Percentiles rank a stretch among this genome's conserved stretches.
These are phyloP conservation scores for Nilaparvata lugens DNA, from an alignment of 1,140 invertebrate species.

Conservation along the genomic window DNA sequence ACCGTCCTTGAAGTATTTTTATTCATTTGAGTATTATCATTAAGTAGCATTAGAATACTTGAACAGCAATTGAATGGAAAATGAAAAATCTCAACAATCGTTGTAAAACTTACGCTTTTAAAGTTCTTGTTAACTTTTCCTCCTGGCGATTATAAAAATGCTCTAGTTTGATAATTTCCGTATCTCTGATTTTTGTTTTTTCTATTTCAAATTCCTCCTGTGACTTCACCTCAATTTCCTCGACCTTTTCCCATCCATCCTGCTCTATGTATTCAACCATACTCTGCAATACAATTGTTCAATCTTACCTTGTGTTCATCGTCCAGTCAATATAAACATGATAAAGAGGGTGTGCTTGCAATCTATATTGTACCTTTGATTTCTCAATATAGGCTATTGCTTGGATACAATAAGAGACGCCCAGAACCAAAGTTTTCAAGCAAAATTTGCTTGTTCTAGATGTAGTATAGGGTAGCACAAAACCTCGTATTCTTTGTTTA, in stretches of 20 bases:
- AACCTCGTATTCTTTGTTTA: too few species aligned
- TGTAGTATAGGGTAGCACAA: too few species aligned
- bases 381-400: too few species aligned
- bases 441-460: too few species aligned
- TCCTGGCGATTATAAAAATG: background rate
- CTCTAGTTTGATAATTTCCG: background rate
- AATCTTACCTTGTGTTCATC: too few species aligned
- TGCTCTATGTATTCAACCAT: background rate
- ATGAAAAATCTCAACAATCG: background rate
- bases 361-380: too few species aligned
- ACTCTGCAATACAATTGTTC: background rate
- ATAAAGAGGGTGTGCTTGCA: too few species aligned
- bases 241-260: background rate
- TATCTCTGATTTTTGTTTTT: background rate
- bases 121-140: background rate
- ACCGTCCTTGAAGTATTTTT: too few species aligned
- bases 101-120: background rate
- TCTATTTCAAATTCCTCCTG: background rate
- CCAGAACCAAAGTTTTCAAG: too few species aligned
- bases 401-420: too few species aligned
- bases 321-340: too few species aligned
- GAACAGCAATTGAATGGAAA: background rate
- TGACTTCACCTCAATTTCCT: background rate
- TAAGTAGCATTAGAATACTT: background rate
- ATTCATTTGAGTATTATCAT: background rate